Percentiles rank a stretch among this genome's conserved stretches.
These are phyloP conservation scores for Lepilemur septentrionalis DNA, from an alignment of 2,797 vertebrate species.

Conservation along the genomic window DNA sequence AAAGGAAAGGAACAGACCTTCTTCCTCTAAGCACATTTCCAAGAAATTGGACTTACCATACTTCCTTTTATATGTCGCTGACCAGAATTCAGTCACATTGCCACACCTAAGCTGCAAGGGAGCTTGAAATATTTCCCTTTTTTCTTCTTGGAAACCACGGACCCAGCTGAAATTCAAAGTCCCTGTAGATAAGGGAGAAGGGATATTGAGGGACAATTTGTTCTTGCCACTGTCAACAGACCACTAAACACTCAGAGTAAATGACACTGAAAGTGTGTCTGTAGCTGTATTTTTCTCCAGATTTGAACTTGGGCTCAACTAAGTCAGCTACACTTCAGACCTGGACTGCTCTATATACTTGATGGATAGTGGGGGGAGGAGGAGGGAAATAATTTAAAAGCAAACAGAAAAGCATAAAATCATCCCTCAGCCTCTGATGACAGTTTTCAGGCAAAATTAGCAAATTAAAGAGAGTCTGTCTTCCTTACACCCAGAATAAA, in stretches of 20 bases:
- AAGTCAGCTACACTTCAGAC: conserved; percentile 13
- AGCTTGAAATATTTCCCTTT: neutral
- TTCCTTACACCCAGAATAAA: neutral
- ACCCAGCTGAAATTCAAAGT: neutral
- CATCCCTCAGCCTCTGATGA: neutral
- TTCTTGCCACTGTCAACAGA: neutral
- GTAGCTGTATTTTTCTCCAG: neutral
- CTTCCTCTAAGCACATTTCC: neutral
- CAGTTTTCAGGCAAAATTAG: conserved; percentile 43
- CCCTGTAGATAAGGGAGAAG: neutral
- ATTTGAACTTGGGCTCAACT: conserved; percentile 11
- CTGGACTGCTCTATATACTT: neutral
- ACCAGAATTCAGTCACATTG: neutral
- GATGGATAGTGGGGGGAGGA: neutral
- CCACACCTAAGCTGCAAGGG: neutral
- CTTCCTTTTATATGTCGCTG: neutral
- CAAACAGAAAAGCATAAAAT: neutral
- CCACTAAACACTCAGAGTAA: neutral
- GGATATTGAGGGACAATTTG: neutral
- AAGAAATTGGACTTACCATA: neutral
- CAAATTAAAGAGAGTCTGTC: conserved; percentile 5
- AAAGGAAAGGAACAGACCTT: neutral
- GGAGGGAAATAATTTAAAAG: neutral
- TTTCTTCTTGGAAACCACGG: neutral
- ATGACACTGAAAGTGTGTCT: neutral